Conservation (phyloP, 1,140 invertebrate species). For the Homarus americanus region DNA sequence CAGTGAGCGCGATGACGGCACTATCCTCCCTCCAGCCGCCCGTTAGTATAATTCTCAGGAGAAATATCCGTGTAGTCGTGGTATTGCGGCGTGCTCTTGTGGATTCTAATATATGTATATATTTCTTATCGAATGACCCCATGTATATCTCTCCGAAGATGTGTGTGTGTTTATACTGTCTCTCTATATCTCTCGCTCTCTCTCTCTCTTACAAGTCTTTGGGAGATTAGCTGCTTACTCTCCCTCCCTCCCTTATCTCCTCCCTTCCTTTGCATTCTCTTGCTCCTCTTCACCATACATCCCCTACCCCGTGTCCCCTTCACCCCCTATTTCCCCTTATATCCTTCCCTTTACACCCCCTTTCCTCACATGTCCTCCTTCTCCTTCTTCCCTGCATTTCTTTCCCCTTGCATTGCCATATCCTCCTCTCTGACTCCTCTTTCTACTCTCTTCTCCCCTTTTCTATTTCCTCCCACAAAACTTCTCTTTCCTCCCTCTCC, state of each 20-base stretch:
- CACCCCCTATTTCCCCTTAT: too few relatives aligned
- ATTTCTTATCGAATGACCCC: conserved; percentile 24
- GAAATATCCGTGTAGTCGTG: conserved; percentile 25
- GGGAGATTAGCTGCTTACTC: not conserved
- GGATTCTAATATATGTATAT: conserved; percentile 43
- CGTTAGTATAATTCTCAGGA: conserved; percentile 27
- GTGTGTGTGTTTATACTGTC: not conserved
- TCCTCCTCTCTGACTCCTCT: not conserved
- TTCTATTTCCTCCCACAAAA: not conserved
- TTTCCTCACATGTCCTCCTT: not conserved
- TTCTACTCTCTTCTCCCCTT: not conserved
- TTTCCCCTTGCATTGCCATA: not conserved
- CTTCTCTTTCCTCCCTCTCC: not conserved
- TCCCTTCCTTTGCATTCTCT: not conserved
- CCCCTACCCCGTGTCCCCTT: too few relatives aligned
- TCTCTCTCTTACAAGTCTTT: not conserved
- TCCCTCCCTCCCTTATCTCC: not conserved
- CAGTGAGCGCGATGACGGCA: not conserved
- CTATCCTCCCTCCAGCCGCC: conserved; percentile 18
- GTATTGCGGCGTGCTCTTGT: conserved; percentile 51
- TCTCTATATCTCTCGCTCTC: too few relatives aligned
- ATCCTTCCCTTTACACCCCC: too few relatives aligned
- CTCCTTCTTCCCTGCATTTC: not conserved
- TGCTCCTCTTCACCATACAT: too few relatives aligned
- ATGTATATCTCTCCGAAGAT: conserved; percentile 26